Evolutionary conservation across 2,113 vertebrate genomes (phyloP).

Genomic region (Erythrocercus mccallii): DNA sequence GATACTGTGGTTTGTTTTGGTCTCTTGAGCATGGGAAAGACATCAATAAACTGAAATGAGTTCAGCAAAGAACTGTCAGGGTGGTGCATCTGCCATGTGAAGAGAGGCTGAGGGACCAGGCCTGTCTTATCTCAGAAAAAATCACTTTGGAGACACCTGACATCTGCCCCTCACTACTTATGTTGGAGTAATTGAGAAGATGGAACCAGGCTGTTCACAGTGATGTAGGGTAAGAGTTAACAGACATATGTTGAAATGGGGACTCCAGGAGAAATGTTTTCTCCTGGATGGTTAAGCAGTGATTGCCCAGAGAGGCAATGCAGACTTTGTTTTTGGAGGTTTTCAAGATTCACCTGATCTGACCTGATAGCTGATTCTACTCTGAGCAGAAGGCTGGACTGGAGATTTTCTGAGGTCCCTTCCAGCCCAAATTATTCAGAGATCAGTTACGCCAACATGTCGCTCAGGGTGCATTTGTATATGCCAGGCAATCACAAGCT

Average conservation of each 20-base stretch:
- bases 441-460: not conserved
- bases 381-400: not conserved
- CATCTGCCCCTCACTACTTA: not conserved
- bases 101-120: not conserved
- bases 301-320: not conserved
- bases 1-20: not conserved
- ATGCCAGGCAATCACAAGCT: not conserved
- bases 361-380: not conserved
- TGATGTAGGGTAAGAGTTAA: not conserved
- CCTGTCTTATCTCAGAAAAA: not conserved
- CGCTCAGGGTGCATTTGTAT: not conserved
- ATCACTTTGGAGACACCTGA: not conserved
- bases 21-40: not conserved
- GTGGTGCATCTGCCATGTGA: not conserved
- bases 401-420: not conserved
- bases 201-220: not conserved
- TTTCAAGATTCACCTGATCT: not conserved
- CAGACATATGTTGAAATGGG: not conserved
- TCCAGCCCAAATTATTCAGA: not conserved
- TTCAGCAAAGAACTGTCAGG: not conserved
- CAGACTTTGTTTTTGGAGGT: not conserved
- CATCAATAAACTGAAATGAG: not conserved
- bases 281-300: not conserved
- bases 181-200: fast-evolving
- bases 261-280: not conserved